phyloP scores from a whole-genome alignment of 2,888 invertebrate genomes.

The Suillia variegata region DNA sequence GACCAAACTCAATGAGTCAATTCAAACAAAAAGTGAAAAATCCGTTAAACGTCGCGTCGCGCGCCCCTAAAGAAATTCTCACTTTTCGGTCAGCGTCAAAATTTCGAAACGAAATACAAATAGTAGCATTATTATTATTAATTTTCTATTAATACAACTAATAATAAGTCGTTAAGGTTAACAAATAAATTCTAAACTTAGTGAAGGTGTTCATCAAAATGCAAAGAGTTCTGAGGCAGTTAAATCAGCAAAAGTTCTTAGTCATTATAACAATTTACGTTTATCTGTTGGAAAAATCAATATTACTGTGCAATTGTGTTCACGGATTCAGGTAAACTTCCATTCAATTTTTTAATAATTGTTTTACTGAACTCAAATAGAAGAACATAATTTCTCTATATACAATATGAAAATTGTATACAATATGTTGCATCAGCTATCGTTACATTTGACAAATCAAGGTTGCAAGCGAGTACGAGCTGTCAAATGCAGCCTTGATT shows the following conservation, averaged over 20 bases:
- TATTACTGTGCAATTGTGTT: constrained; percentile 55
- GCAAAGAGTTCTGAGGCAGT: constrained; percentile 42
- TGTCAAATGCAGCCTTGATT: no score
- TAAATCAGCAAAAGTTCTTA: constrained; percentile 43
- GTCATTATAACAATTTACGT: constrained; percentile 45
- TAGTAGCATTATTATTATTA: neutral
- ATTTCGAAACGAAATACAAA: neutral
- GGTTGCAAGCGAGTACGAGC: no score
- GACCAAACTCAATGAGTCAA: neutral
- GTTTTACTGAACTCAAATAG: constrained; percentile 12
- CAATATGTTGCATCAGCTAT: no score
- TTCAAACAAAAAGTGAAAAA: no score
- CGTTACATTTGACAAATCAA: no score
- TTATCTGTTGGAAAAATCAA: constrained; percentile 54
- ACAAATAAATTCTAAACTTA: neutral
- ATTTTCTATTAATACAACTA: neutral
- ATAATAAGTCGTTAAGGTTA: constrained; percentile 1
- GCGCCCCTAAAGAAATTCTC: no score
- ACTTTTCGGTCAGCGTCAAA: neutral
- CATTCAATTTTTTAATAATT: constrained; percentile 8
- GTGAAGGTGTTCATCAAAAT: constrained; percentile 48
- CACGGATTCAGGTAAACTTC: constrained; percentile 53
- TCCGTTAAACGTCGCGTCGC: no score
- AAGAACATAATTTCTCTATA: constrained; percentile 36
- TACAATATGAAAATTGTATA: constrained; percentile 1